These are phyloP conservation scores for Drosophila anomelani DNA, from an alignment of 2,888 invertebrate species.

Conservation along the genomic window DNA sequence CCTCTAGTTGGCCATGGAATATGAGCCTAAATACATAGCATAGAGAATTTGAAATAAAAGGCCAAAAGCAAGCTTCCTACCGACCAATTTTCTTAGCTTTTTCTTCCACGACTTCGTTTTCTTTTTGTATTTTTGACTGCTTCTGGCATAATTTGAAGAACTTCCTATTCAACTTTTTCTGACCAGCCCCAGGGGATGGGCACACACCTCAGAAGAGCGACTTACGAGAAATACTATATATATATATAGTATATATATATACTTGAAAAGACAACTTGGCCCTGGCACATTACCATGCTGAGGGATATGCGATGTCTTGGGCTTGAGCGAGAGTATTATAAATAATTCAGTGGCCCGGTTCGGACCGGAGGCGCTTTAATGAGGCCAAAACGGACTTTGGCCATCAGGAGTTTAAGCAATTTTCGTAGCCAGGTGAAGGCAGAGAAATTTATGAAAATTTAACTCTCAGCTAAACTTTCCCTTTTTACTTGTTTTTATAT, in stretches of 20 bases:
- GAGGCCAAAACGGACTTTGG: conserved; percentile 73
- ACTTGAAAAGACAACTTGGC: conserved; percentile 43
- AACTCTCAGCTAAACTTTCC: conserved; percentile 52
- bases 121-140: conserved; percentile 47
- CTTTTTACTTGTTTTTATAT: conserved; percentile 25
- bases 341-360: conserved; percentile 74
- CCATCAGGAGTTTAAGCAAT: conserved; percentile 72
- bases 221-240: conserved; percentile 1
- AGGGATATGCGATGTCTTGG: conserved; percentile 24
- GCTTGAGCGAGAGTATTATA: conserved; percentile 57
- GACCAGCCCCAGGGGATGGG: conserved; percentile 34
- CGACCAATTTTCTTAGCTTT: conserved; percentile 35
- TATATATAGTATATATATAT: conserved; percentile 24
- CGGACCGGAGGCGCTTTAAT: conserved; percentile 72
- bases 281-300: conserved; percentile 42
- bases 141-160: conserved; percentile 73
- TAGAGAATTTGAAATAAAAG: conserved; percentile 38
- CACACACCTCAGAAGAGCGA: conserved; percentile 41
- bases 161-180: conserved; percentile 73
- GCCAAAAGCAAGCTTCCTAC: conserved; percentile 26
- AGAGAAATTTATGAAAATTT: conserved; percentile 70
- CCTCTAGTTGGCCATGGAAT: conserved; percentile 19
- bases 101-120: conserved; percentile 2
- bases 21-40: conserved; percentile 36
- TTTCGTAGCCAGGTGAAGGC: conserved; percentile 60